Evolutionary conservation across 2,797 vertebrate species (phyloP).

Genomic region (Phoxinus dragarum): DNA sequence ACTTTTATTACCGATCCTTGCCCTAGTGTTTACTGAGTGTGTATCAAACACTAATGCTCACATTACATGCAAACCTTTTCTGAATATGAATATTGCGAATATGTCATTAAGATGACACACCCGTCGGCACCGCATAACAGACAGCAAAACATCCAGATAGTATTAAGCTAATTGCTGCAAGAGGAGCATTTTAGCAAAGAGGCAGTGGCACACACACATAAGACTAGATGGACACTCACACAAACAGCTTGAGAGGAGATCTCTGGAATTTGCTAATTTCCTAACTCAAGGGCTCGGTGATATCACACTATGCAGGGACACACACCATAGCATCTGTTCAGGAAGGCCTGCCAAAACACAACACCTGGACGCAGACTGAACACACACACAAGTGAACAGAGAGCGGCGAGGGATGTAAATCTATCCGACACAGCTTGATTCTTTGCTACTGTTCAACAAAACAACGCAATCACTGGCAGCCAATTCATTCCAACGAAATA

Average conservation of each 20-base stretch:
- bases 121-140: neutral
- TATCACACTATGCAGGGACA: constrained; percentile 35
- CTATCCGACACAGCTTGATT: constrained; percentile 27
- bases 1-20: neutral
- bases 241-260: constrained; percentile 21
- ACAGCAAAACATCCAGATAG: neutral
- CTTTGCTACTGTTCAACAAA: constrained; percentile 21
- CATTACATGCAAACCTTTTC: neutral
- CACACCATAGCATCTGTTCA: constrained; percentile 33
- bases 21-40: neutral
- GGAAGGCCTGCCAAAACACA: constrained; percentile 15
- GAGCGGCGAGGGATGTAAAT: constrained; percentile 25
- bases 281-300: constrained; percentile 9
- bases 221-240: constrained; percentile 12
- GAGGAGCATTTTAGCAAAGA: neutral
- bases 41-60: constrained; percentile 2
- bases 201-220: neutral
- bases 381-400: constrained; percentile 17
- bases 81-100: neutral
- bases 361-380: constrained; percentile 34
- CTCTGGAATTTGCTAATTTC: constrained; percentile 13
- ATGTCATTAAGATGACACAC: neutral
- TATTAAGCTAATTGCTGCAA: neutral
- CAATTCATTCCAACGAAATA: constrained; percentile 4
- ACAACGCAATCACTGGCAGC: neutral